These are phyloP conservation scores for Eulemur albifrons DNA, from an alignment of 2,797 vertebrate species.

Conservation along the genomic window DNA sequence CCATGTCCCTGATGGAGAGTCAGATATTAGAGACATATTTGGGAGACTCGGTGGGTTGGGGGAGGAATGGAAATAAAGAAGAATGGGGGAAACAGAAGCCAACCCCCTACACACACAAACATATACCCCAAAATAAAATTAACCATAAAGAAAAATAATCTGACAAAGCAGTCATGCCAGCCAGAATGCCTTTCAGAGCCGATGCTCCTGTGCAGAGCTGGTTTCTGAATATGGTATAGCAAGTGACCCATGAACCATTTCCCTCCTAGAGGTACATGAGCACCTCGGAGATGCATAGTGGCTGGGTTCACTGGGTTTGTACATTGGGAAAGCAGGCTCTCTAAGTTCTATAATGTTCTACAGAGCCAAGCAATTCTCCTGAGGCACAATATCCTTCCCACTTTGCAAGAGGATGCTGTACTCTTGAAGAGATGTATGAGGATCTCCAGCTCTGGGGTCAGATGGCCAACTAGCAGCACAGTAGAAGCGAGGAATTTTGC, in stretches of 20 bases:
- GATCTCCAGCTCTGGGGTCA: not conserved
- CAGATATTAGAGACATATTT: not conserved
- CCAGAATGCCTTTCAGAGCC: not conserved
- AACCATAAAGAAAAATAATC: not conserved
- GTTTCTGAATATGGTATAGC: not conserved
- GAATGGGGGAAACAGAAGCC: not conserved
- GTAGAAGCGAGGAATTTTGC: not conserved
- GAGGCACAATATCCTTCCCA: not conserved
- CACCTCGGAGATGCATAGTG: not conserved
- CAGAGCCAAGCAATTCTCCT: not conserved
- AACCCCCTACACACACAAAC: not conserved
- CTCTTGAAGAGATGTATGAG: not conserved
- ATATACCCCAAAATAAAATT: conserved; percentile 1
- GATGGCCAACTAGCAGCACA: not conserved
- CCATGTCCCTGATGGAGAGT: not conserved
- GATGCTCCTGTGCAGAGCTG: not conserved
- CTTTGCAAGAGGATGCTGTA: not conserved
- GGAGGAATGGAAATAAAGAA: not conserved
- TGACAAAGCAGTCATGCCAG: not conserved
- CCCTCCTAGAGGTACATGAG: not conserved
- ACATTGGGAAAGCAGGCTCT: not conserved
- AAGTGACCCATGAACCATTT: not conserved
- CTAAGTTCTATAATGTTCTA: not conserved
- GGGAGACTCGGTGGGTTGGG: not conserved
- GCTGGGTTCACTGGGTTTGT: not conserved